Base-by-base conservation (phyloP, 1,140 invertebrate species). In the Papilio polyxenes region DNA sequence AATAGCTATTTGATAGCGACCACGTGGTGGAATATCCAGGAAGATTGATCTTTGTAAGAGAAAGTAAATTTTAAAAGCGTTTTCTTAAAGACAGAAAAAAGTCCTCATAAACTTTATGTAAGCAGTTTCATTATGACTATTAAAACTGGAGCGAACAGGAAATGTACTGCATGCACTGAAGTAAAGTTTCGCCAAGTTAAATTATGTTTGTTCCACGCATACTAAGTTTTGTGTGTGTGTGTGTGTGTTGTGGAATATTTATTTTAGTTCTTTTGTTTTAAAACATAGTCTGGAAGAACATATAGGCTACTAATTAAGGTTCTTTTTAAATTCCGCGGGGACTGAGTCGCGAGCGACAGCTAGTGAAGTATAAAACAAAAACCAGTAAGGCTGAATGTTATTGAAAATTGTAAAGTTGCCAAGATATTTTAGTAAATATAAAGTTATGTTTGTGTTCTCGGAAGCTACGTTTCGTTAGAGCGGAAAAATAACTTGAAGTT, bases 401-500 rank as follows among this genome's bases (percentile, higher is more conserved):
- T 72, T 72, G 23, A 72, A 72, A 72, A 72, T 72, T 72, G 65
- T 40, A 17, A 72, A 40, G 65, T 72, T 72, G 65, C 65, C 65
- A 72, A 72, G 65, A 72, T 17, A 72, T 17, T 72, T 72, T 72
- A 37, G 65, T 72, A 72, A 72, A 72, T 72, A 72, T 72, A 72
- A 72, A 72, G 37, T 72, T 72, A 40, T 72, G 65, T 72, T 72
- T 72, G 65, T 72, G 65, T 72, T 72, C 65, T 37, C 65, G 65
- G 65, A 72, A 72, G 65, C 65, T 37, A 72, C 65, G 65, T 72
- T 72, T 72, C 65, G 65, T 72, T 72, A 40, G 31, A 37, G 65
- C 65, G 65, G 65, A 72, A 72, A 72, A 72, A 72, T 72, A 72
- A 72, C 65, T 72, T 72, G 23, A 72, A 72, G 65, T 72, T 72